A percentile compares a stretch with the other conserved stretches of the same genome.
Evolutionary conservation across 2,113 vertebrate genomes (phyloP).

Genomic region (Stigmatopora argus): DNA sequence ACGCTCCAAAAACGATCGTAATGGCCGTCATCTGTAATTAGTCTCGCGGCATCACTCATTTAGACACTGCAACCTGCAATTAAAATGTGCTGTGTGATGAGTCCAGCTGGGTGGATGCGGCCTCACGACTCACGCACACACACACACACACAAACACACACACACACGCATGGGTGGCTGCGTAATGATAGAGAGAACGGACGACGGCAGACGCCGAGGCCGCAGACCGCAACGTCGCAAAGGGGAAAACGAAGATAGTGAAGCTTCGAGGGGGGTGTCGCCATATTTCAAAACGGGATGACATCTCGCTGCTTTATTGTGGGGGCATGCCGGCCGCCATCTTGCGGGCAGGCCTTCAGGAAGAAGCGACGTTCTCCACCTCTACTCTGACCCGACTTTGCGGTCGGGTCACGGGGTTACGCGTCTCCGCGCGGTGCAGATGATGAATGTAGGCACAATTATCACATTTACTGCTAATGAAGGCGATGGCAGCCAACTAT

Average conservation of each 20-base stretch:
- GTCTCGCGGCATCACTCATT: constrained; percentile 45
- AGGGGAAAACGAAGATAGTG: constrained; percentile 9
- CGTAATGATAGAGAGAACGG: constrained; percentile 69
- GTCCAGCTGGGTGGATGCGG: constrained; percentile 46
- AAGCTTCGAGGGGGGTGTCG: constrained; percentile 27
- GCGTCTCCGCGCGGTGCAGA: constrained; percentile 16
- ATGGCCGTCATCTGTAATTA: constrained; percentile 66
- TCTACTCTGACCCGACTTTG: constrained; percentile 38
- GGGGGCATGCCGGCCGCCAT: constrained; percentile 28
- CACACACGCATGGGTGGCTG: constrained; percentile 29
- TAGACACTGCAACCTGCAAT: constrained; percentile 55
- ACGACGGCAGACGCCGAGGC: constrained; percentile 36
- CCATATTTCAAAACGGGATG: constrained; percentile 18
- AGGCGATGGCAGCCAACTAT: no score
- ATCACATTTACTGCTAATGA: neutral
- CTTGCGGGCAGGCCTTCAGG: constrained; percentile 22
- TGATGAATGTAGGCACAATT: constrained; percentile 14
- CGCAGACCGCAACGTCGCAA: constrained; percentile 56
- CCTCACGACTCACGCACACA: constrained; percentile 21
- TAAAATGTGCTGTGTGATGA: constrained; percentile 60
- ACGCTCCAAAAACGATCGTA: constrained; percentile 36
- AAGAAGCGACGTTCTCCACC: constrained; percentile 34
- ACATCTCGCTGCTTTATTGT: constrained; percentile 47
- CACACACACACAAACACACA: neutral
- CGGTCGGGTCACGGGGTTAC: constrained; percentile 21